These are phyloP conservation scores for Micromussa lordhowensis DNA, from an alignment of 92 coral and sea anemone species.

Conservation along the genomic window DNA sequence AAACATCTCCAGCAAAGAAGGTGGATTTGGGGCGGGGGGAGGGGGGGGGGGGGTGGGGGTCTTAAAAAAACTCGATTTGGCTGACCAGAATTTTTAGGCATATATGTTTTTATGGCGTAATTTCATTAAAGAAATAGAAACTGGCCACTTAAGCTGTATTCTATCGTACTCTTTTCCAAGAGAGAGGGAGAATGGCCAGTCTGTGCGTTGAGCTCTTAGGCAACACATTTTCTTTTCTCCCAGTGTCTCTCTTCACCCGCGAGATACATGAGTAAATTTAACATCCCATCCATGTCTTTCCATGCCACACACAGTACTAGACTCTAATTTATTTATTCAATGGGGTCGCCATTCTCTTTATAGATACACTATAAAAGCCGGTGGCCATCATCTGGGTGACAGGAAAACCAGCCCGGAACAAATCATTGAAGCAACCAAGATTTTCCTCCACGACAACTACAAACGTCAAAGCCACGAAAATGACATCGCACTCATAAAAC, in stretches of 20 bases:
- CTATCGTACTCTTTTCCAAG: neutral
- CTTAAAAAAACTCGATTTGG: too few relatives aligned
- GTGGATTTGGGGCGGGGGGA: too few relatives aligned
- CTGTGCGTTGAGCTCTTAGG: neutral
- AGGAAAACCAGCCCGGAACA: conserved; percentile 57
- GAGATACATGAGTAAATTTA: too few relatives aligned
- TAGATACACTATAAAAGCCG: conserved; percentile 69
- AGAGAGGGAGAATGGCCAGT: neutral
- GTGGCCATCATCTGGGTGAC: conserved; percentile 60
- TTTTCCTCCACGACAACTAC: conserved; percentile 62
- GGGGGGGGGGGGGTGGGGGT: too few relatives aligned
- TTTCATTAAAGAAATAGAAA: neutral
- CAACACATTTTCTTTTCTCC: too few relatives aligned
- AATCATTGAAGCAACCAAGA: conserved; percentile 55
- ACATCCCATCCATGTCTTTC: neutral
- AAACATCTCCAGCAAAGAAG: neutral
- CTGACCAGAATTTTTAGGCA: neutral
- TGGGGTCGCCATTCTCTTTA: neutral
- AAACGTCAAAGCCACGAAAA: conserved; percentile 53
- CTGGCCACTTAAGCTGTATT: neutral
- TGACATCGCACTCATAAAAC: conserved; percentile 78
- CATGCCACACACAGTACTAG: neutral
- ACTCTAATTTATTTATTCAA: neutral
- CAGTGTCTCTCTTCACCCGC: neutral
- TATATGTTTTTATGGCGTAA: neutral